Evolutionary conservation across 2,888 invertebrate genomes (phyloP).

Genomic region (Smittia aterrima): DNA sequence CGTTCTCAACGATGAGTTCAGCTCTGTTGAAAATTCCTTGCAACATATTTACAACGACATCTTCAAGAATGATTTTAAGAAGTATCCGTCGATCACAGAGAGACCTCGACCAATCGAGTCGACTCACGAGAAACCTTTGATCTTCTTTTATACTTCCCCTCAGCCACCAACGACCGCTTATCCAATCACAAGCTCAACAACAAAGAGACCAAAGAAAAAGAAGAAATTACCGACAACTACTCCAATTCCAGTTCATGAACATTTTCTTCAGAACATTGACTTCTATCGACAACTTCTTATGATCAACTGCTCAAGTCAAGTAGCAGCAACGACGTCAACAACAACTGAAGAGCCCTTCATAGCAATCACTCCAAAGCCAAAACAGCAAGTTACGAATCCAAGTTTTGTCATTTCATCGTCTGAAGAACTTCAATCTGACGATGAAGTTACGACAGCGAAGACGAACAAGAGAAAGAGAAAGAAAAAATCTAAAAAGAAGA

Average conservation of each 20-base stretch:
- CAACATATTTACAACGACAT: background rate
- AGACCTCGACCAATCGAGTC: background rate
- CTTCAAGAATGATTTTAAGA: background rate
- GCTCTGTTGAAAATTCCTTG: background rate
- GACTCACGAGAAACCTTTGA: background rate
- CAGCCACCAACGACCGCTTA: background rate
- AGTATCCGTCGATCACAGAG: background rate
- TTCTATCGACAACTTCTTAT: slow-evolving; percentile 20
- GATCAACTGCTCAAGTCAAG: slow-evolving; percentile 5
- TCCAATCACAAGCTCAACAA: background rate
- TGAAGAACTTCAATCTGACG: no score
- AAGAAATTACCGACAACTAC: background rate
- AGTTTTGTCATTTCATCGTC: no score
- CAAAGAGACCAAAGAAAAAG: slow-evolving; percentile 2
- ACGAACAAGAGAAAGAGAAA: background rate
- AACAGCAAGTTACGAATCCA: background rate
- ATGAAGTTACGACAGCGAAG: background rate
- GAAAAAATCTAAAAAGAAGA: background rate
- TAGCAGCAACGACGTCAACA: background rate
- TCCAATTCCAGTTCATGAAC: background rate
- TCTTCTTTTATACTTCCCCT: background rate
- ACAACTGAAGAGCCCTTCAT: background rate
- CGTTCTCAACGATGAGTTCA: background rate
- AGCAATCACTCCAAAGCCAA: background rate
- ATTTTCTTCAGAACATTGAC: slow-evolving; percentile 23